These are phyloP conservation scores for Poecilobothrus nobilitatus DNA, from an alignment of 2,888 invertebrate species.

Conservation along the genomic window DNA sequence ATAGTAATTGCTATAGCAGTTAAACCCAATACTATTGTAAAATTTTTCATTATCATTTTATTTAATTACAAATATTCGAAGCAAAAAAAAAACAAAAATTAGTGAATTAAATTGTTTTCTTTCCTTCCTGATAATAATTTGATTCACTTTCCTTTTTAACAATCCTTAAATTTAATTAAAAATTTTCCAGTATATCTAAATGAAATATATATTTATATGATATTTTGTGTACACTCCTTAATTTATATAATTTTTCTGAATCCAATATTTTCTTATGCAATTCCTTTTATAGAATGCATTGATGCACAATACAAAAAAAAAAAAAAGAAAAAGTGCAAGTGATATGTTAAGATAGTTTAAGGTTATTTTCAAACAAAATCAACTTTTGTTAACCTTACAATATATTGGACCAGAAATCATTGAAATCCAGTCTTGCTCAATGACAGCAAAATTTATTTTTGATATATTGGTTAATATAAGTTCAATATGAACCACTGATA, in stretches of 20 bases:
- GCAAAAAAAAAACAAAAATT: no score
- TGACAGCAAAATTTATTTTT: no score
- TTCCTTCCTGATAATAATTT: no score
- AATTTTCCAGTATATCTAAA: background rate
- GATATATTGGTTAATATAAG: no score
- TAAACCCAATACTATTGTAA: background rate
- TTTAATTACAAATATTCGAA: no score
- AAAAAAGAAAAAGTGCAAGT: no score
- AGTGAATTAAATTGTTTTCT: no score
- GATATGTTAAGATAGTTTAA: background rate
- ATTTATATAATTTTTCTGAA: background rate
- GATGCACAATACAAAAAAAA: background rate
- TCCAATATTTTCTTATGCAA: background rate
- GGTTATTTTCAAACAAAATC: background rate
- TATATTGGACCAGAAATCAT: background rate
- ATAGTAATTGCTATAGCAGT: background rate
- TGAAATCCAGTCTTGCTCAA: no score
- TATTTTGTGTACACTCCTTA: background rate
- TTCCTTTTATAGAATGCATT: background rate
- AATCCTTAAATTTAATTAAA: no score
- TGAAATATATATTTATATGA: background rate
- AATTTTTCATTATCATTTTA: background rate
- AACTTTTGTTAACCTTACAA: background rate
- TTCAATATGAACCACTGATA: no score
- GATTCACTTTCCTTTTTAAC: no score